phyloP scores from a whole-genome alignment of 2,888 invertebrate species.

The Nycteola revayana region DNA sequence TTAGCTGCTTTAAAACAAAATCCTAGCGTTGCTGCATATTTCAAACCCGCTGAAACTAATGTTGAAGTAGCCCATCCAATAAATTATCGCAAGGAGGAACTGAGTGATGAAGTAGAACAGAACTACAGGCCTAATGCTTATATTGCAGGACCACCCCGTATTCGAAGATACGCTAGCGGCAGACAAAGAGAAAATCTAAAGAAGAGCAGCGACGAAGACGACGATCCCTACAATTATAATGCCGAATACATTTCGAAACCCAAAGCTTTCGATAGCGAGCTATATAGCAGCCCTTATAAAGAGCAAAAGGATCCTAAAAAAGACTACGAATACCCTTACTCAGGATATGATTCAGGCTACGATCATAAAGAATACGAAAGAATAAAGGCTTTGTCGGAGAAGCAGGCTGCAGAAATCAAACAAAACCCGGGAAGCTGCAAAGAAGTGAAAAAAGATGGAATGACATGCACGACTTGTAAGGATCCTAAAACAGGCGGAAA shows the following conservation, averaged over 20 bases:
- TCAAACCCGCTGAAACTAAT: slow-evolving; percentile 67
- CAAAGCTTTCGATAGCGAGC: slow-evolving; percentile 72
- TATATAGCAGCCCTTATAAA: slow-evolving; percentile 72
- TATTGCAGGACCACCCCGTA: slow-evolving; percentile 69
- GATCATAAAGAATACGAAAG: slow-evolving; percentile 79
- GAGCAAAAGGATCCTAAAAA: slow-evolving; percentile 62
- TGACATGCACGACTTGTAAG: slow-evolving; percentile 88
- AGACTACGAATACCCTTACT: slow-evolving; percentile 74
- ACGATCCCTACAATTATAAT: slow-evolving; percentile 79
- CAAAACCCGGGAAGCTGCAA: slow-evolving; percentile 85
- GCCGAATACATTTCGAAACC: slow-evolving; percentile 74
- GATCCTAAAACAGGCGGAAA: slow-evolving; percentile 88
- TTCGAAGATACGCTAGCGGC: slow-evolving; percentile 75
- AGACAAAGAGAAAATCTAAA: slow-evolving; percentile 62
- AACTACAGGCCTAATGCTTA: slow-evolving; percentile 78
- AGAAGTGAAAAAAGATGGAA: slow-evolving; percentile 83
- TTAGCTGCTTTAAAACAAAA: slow-evolving; percentile 70
- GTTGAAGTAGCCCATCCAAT: slow-evolving; percentile 70
- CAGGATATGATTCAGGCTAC: slow-evolving; percentile 71
- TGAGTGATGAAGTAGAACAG: slow-evolving; percentile 55
- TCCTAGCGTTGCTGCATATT: slow-evolving; percentile 69
- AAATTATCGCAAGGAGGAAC: slow-evolving; percentile 67
- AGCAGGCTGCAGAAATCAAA: slow-evolving; percentile 83
- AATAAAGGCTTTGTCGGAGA: slow-evolving; percentile 83
- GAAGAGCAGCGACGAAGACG: slow-evolving; percentile 59